These are phyloP conservation scores for Hirtodrosophila confusa DNA, from an alignment of 2,888 invertebrate species.

Conservation along the genomic window DNA sequence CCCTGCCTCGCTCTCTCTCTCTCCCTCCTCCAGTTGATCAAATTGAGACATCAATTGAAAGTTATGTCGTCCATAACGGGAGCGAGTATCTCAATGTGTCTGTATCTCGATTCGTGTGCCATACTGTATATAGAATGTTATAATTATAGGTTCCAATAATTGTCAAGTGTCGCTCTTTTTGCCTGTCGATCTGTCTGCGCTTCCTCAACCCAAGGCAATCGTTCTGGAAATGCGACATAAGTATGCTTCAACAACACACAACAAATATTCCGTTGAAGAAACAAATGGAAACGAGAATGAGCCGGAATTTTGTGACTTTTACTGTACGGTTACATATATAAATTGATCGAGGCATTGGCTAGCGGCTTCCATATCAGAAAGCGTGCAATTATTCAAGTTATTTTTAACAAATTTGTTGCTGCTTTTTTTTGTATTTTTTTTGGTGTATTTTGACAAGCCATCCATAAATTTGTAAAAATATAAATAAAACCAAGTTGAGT, in stretches of 20 bases:
- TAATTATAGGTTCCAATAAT: slow-evolving; percentile 73
- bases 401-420: slow-evolving; percentile 17
- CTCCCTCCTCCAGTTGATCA: slow-evolving; percentile 24
- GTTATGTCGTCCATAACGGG: slow-evolving; percentile 63
- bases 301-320: slow-evolving; percentile 55
- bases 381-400: slow-evolving; percentile 57
- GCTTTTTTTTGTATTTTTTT: not conserved
- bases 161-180: slow-evolving; percentile 47
- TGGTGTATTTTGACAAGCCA: slow-evolving; percentile 22
- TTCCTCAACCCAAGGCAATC: slow-evolving; percentile 57
- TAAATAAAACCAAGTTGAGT: slow-evolving; percentile 36
- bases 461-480: slow-evolving; percentile 34
- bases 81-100: slow-evolving; percentile 9
- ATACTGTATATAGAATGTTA: slow-evolving; percentile 46
- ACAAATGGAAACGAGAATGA: slow-evolving; percentile 51
- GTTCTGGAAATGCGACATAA: not conserved
- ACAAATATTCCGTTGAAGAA: slow-evolving; percentile 3
- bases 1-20: slow-evolving; percentile 6
- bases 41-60: slow-evolving; percentile 77
- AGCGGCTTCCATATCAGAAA: slow-evolving; percentile 24
- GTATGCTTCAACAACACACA: slow-evolving; percentile 1
- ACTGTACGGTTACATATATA: slow-evolving; percentile 2
- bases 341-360: slow-evolving; percentile 31
- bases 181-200: slow-evolving; percentile 31
- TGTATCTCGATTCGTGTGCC: slow-evolving; percentile 6